Evolutionary conservation across 2,888 invertebrate genomes (phyloP).

Genomic region (Callosobruchus maculatus): DNA sequence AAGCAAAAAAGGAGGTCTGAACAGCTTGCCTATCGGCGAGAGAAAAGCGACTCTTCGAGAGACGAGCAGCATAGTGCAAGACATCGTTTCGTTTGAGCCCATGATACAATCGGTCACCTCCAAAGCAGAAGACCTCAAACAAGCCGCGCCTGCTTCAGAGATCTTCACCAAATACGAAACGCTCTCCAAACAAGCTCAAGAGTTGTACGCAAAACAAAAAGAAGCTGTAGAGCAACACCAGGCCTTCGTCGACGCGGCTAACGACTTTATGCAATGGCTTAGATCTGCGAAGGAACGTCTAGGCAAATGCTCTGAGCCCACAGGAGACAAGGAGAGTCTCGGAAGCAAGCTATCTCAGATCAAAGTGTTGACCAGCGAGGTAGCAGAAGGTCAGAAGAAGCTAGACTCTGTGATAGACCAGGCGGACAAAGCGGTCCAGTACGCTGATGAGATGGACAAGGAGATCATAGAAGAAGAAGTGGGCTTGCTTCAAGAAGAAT

Average conservation of each 20-base stretch:
- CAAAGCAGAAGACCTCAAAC: slow-evolving; percentile 88
- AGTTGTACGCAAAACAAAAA: slow-evolving; percentile 83
- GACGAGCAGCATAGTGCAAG: slow-evolving; percentile 92
- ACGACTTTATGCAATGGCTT: slow-evolving; percentile 91
- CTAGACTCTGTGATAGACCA: slow-evolving; percentile 77
- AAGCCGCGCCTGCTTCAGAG: slow-evolving; percentile 87
- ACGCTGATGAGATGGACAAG: slow-evolving; percentile 80
- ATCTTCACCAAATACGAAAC: slow-evolving; percentile 89
- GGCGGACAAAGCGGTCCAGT: slow-evolving; percentile 81
- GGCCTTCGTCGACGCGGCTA: slow-evolving; percentile 86
- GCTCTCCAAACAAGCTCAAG: slow-evolving; percentile 85
- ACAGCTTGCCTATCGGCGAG: slow-evolving; percentile 77
- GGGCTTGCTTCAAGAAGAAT: slow-evolving; percentile 85
- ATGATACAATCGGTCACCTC: slow-evolving; percentile 94
- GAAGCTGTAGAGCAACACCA: slow-evolving; percentile 89
- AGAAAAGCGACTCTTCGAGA: slow-evolving; percentile 84
- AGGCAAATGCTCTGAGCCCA: slow-evolving; percentile 88
- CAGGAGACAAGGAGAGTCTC: slow-evolving; percentile 85
- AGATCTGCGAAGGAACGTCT: slow-evolving; percentile 85
- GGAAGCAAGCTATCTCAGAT: slow-evolving; percentile 83
- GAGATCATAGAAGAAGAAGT: slow-evolving; percentile 92
- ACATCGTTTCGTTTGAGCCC: slow-evolving; percentile 94
- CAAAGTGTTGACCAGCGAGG: slow-evolving; percentile 78
- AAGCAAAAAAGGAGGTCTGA: slow-evolving; percentile 75
- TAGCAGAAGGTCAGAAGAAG: slow-evolving; percentile 79